These are phyloP conservation scores for Notechis scutatus DNA, from an alignment of 2,113 vertebrate genomes.

Conservation along the genomic window DNA sequence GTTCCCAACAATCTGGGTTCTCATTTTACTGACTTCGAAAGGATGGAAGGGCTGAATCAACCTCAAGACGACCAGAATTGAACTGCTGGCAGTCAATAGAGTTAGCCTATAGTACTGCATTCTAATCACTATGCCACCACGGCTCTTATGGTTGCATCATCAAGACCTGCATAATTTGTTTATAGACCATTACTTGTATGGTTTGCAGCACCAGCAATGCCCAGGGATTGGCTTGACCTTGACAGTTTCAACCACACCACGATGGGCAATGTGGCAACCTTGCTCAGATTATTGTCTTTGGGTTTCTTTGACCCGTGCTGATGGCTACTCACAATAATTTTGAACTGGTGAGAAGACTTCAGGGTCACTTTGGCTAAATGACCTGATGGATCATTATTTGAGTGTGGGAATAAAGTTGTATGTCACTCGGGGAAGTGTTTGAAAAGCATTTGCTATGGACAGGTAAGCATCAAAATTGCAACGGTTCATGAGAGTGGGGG, in stretches of 20 bases:
- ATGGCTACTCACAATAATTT: not conserved
- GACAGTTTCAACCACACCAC: not conserved
- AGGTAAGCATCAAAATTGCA: not conserved
- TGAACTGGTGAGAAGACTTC: not conserved
- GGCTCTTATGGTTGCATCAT: not conserved
- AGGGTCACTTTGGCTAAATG: not conserved
- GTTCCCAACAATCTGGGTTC: not conserved
- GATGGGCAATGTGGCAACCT: not conserved
- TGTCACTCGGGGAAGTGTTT: not conserved
- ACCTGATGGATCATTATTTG: not conserved
- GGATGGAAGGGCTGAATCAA: not conserved
- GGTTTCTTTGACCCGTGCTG: not conserved
- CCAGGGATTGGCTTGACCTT: not conserved
- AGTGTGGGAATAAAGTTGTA: not conserved
- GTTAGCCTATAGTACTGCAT: not conserved
- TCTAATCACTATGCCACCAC: not conserved
- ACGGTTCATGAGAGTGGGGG: not conserved
- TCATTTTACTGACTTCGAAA: not conserved
- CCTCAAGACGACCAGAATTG: not conserved
- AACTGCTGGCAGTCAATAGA: not conserved
- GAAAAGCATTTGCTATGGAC: not conserved
- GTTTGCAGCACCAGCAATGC: not conserved
- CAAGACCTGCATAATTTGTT: not conserved
- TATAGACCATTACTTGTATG: not conserved
- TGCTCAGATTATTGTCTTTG: not conserved